These are phyloP conservation scores for Hippocampus barbouri DNA, from an alignment of 2,113 vertebrate species.

Conservation along the genomic window DNA sequence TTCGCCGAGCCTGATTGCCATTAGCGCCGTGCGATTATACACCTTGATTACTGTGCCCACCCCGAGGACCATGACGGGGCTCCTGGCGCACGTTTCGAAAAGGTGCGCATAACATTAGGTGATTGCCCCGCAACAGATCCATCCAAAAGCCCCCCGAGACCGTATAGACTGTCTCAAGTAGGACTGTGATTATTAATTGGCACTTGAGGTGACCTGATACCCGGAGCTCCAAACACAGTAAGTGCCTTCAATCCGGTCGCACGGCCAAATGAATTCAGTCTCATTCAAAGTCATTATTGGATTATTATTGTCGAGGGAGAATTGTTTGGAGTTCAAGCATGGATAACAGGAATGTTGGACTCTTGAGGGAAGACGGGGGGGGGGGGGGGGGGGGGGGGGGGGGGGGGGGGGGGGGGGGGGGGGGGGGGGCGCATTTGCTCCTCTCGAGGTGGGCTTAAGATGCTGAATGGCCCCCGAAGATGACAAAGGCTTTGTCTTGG, in stretches of 20 bases:
- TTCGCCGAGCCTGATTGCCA: constrained; percentile 75
- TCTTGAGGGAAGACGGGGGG: constrained; percentile 49
- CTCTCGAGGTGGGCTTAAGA: constrained; percentile 41
- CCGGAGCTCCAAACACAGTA: constrained; percentile 49
- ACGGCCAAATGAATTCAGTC: constrained; percentile 64
- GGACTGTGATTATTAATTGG: constrained; percentile 77
- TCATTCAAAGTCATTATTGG: constrained; percentile 66
- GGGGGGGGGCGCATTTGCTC: constrained; percentile 38
- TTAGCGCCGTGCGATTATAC: constrained; percentile 76
- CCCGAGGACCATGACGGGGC: constrained; percentile 68
- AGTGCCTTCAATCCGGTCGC: constrained; percentile 50
- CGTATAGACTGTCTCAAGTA: constrained; percentile 75
- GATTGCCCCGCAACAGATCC: constrained; percentile 76
- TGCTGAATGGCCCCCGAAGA: constrained; percentile 25
- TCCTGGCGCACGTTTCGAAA: constrained; percentile 64
- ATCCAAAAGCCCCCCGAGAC: constrained; percentile 58
- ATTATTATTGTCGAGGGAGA: constrained; percentile 68
- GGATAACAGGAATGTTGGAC: constrained; percentile 53
- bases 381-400: constrained; percentile 24
- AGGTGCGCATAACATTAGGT: constrained; percentile 77
- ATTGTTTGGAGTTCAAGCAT: constrained; percentile 71
- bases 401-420: constrained; percentile 13
- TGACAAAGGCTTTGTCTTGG: constrained; percentile 21
- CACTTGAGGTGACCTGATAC: constrained; percentile 71
- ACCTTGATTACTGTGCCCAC: constrained; percentile 76